Evolutionary conservation across 2,113 vertebrate genomes (phyloP).

Genomic region (Danio rerio): DNA sequence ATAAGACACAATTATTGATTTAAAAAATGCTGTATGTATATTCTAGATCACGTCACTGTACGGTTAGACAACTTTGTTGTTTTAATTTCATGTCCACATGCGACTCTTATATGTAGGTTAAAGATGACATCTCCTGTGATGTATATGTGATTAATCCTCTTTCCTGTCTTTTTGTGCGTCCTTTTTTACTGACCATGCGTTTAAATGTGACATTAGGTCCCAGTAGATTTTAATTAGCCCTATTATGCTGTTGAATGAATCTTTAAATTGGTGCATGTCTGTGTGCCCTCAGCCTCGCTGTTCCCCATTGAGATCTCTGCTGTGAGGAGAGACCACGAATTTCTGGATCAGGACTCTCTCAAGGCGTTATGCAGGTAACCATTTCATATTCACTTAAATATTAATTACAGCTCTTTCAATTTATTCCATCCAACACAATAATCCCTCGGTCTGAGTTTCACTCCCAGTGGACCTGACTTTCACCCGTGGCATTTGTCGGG

Average conservation of each 20-base stretch:
- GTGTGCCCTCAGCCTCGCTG: conserved; percentile 62
- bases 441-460: not conserved
- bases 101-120: not conserved
- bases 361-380: conserved; percentile 82
- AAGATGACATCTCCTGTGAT: not conserved
- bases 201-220: conserved; percentile 4
- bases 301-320: conserved; percentile 81
- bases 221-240: conserved; percentile 7
- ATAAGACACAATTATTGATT: too few species aligned
- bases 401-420: not conserved
- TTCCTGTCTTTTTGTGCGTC: conserved; percentile 3
- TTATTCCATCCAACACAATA: not conserved
- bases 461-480: not conserved
- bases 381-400: conserved; percentile 16
- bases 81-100: too few species aligned
- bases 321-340: conserved; percentile 84
- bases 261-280: conserved; percentile 17
- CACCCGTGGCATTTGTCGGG: not conserved
- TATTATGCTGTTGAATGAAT: not conserved
- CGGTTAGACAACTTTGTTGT: too few species aligned
- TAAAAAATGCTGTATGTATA: too few species aligned
- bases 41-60: too few species aligned
- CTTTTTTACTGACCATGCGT: not conserved
- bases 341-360: conserved; percentile 85
- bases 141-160: not conserved